Evolutionary conservation across 2,797 vertebrate species (phyloP), one percentile per base, ranked within the genome.

Genomic region (Phataginus tricuspis): DNA sequence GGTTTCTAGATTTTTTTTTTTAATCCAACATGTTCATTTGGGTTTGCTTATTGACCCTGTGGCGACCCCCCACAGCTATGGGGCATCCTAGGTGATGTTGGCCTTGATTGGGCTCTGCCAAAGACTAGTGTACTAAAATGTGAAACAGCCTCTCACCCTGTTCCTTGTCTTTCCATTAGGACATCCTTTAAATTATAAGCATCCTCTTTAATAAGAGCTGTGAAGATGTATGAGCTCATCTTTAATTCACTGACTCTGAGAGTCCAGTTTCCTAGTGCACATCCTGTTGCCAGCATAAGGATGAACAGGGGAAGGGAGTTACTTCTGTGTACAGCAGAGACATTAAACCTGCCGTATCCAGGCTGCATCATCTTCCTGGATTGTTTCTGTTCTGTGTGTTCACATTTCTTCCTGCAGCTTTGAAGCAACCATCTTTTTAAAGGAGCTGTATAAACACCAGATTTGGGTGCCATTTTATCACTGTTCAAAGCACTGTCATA

Each of bases 41-140:
- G 98, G 98, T 97, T 98, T 98, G 98, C 97, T 98, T 98, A 96
- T 98, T 98, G 98, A 98, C 97, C 98, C 95, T 71, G 91, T 98
- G 97, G 98, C 97, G 95, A 96, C 97, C 45, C 86, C 93, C 89
- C 96, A 98, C 97, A 97, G 97, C 97, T 91, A 83, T 85, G 94
- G 98, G 97, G 97, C 92, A 59, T 98, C 98, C 96, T 96, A 96
- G 83, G 86, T 96, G 95, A 97, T 96, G 97, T 96, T 98, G 97
- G 98, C 98, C 97, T 98, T 96, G 96, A 94, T 92, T 97, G 98
- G 98, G 96, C 96, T 98, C 98, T 92, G 91, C 98, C 98, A 98
- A 98, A 98, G 98, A 99, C 96, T 93, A 49, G 94, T 53, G 95
- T 78, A 97, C 94, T 91, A 96, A 92, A 98, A 96, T 90, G 85